Evolutionary conservation across 1,140 invertebrate species (phyloP), one percentile per base, ranked within the genome.

Genomic region (Drosophila subobscura): DNA sequence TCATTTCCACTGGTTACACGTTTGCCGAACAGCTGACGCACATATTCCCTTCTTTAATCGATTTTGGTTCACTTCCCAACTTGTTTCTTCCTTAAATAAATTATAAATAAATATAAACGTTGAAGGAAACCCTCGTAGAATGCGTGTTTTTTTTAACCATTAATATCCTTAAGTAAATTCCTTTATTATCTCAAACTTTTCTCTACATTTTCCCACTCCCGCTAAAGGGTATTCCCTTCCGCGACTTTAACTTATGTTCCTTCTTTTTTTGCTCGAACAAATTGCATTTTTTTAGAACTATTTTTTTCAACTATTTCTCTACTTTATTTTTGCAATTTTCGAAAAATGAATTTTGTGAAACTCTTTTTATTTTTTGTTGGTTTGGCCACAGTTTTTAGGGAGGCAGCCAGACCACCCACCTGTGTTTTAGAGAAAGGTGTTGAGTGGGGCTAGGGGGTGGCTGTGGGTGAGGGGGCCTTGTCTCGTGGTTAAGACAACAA

Each of bases 401-500:
- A 72, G 10, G 3, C 59, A 65, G 54, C 27, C 47, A 41, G n/a
- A 49, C 25, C 20, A 49, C 8, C 29, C 33, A 70, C 66, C 66
- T 49, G 42, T 10, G 40, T 14, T 27, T 59, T 8, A 56, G 20
- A 49, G 25, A 29, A 20, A 20, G 16, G 16, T 20, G 16, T 20
- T 20, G 1, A 25, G n/a, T n/a, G 33, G 20, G 3, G 45, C 10
- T 2, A 8, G 12, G 27, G 7, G 12, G 12, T 7, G 40, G 37
- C 7, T 5, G n/a, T 4, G 5, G 33, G 23, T 8, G 23, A 10
- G 16, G 47, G 51, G 72, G 37, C 41, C 67, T 64, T 80, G 57
- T 86, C 70, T 77, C 70, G 74, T 77, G 88, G 81, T 88, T 86
- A 88, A 86, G 81, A 86, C 81, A 88, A 88, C 81, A 86, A 86